Evolutionary conservation across 2,888 invertebrate genomes (phyloP), one percentile per base, ranked within the genome.

Genomic region (Lochmaea crataegi): DNA sequence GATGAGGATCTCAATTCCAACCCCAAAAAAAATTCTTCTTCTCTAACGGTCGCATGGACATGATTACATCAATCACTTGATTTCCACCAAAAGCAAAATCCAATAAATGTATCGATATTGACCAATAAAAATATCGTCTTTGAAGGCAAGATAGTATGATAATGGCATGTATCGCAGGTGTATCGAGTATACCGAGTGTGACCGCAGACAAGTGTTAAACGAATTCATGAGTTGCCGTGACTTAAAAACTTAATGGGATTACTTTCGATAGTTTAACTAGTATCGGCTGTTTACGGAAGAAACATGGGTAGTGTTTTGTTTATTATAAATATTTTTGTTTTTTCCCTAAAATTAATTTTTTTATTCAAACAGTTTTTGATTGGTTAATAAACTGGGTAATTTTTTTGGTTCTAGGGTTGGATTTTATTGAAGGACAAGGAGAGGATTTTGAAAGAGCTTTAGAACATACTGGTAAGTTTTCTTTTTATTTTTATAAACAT

Each of bases 361-460:
- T 74, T 75, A 68, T 58, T 57, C 18, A 12, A 57, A 41, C 7
- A 48, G 1, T 10, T 22, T 48, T 26, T 9, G n/a, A 41, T 51
- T 38, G 71, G 18, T 22, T 16, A 45, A 41, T 71, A 42, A 71
- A 67, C 38, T 63, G 7, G 63, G n/a, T 69, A 26, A 56, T 66
- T 42, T 32, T 32, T 53, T 65, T 65, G 41, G 16, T 70, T 56
- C 6, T 88, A 92, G 92, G 92, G 88, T 89, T 92, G 88, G 92
- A 93, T 87, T 93, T 93, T 86, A 90, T 92, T 85, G 92, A 92
- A 84, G 88, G 88, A 80, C 91, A 92, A 89, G 92, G 92, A 79
- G 92, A 92, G 83, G 92, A 92, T 86, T 93, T 92, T 86, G 93
- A 93, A 87, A 90, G 90, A 81, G 93, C 93, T 77, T 90, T 93